A percentile compares a stretch with the other conserved stretches of the same genome.
Conservation (phyloP, 2,888 invertebrate species). For the Amblyteles armatorius region DNA sequence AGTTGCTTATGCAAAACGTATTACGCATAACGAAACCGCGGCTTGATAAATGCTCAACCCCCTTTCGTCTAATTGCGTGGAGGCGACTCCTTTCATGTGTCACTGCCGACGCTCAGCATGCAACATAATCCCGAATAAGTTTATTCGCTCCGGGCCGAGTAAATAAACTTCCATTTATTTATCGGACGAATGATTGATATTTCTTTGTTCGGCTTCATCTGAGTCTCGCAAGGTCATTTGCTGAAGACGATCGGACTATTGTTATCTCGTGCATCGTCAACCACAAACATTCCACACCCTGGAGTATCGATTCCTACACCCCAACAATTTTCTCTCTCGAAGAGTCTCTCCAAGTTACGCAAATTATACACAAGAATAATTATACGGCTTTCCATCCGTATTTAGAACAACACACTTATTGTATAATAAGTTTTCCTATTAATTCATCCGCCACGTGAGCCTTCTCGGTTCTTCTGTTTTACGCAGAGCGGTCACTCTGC, state of each 20-base stretch:
- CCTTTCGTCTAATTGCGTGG: conserved; percentile 19
- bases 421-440: conserved; percentile 18
- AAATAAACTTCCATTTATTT: not conserved
- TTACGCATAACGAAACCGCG: conserved; percentile 78
- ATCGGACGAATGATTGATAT: not conserved
- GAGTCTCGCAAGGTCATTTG: not conserved
- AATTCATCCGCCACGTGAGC: conserved; percentile 18
- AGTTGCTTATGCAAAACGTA: conserved; percentile 36
- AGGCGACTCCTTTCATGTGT: not conserved
- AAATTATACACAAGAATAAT: not conserved
- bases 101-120: not conserved
- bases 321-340: conserved; percentile 7
- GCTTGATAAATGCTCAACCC: conserved; percentile 62
- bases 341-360: not conserved
- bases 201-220: not conserved
- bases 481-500: not conserved
- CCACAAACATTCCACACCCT: not conserved
- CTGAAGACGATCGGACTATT: not conserved
- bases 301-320: conserved; percentile 69
- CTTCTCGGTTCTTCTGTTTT: conserved; percentile 19
- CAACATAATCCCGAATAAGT: not conserved
- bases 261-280: not conserved
- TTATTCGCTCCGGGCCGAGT: not conserved
- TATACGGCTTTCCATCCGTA: not conserved
- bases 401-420: not conserved